Conservation (phyloP, 2,113 vertebrate genomes). For the Castor canadensis region DNA sequence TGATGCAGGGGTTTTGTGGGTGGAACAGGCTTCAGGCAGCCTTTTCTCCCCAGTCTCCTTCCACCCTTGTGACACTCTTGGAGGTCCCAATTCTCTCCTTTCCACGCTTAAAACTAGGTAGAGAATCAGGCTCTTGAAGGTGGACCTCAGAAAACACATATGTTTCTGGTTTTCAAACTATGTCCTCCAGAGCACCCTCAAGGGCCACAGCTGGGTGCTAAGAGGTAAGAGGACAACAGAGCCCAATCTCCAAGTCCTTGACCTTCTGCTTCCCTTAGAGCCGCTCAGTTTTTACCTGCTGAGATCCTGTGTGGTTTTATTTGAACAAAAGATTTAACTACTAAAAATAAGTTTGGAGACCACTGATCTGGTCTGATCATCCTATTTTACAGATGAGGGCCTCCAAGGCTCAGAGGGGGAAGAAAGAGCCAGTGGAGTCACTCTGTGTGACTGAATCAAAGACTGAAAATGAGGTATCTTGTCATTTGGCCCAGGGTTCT, state of each 20-base stretch:
- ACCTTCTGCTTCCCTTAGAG: background rate
- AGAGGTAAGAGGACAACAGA: too few relatives aligned
- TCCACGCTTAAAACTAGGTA: background rate
- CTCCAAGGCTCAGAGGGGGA: rapidly evolving
- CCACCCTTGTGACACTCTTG: rapidly evolving
- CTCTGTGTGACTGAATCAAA: background rate
- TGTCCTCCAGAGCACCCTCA: background rate
- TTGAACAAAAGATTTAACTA: constrained; percentile 14
- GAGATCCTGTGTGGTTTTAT: background rate
- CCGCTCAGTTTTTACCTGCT: background rate
- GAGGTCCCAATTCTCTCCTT: background rate
- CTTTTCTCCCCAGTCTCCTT: background rate
- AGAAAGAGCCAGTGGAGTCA: background rate
- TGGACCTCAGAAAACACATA: background rate
- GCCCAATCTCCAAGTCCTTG: background rate
- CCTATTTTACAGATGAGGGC: constrained; percentile 32
- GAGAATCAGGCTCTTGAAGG: background rate
- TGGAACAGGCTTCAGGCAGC: background rate
- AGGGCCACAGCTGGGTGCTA: background rate
- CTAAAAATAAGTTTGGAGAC: background rate
- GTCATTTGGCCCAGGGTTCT: background rate
- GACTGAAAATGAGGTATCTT: background rate
- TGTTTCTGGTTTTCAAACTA: background rate
- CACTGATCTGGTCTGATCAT: background rate
- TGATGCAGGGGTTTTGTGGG: background rate